phyloP scores from a whole-genome alignment of 2,888 invertebrate genomes.

The Leptarthrus brevirostris region DNA sequence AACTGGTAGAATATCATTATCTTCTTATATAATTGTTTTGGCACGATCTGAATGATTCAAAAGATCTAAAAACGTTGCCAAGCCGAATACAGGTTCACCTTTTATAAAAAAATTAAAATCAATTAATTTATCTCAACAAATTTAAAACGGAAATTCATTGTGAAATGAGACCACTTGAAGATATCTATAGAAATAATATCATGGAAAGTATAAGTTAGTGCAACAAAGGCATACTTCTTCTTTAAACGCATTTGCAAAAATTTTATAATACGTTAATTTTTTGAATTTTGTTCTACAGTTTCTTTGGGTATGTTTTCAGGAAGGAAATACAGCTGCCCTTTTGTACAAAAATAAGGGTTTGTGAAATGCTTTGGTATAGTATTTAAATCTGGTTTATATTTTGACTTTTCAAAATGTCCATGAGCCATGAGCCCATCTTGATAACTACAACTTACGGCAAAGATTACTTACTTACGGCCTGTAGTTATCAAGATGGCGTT shows the following conservation, averaged over 20 bases:
- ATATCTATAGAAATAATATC: slow-evolving; percentile 69
- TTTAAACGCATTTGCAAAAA: slow-evolving; percentile 56
- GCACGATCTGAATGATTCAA: slow-evolving; percentile 83
- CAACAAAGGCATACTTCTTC: slow-evolving; percentile 65
- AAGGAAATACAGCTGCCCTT: slow-evolving; percentile 70
- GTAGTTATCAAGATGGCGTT: too few relatives aligned
- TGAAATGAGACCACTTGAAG: slow-evolving; percentile 85
- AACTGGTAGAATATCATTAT: too few relatives aligned
- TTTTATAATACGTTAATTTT: slow-evolving; percentile 63
- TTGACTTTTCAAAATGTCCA: slow-evolving; percentile 70
- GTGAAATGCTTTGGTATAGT: slow-evolving; percentile 76
- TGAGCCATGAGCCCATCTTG: too few relatives aligned
- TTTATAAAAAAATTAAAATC: slow-evolving; percentile 64
- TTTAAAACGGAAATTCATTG: slow-evolving; percentile 87
- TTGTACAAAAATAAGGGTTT: slow-evolving; percentile 76
- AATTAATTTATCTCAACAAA: slow-evolving; percentile 73
- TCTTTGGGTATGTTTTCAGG: slow-evolving; percentile 71
- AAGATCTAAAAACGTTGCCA: slow-evolving; percentile 90
- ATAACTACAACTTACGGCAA: too few relatives aligned
- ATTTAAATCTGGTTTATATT: slow-evolving; percentile 75
- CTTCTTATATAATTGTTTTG: slow-evolving; percentile 71
- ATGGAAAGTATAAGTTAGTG: slow-evolving; percentile 62
- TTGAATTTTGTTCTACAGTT: slow-evolving; percentile 69
- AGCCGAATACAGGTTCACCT: slow-evolving; percentile 76
- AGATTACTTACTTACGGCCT: too few relatives aligned